Evolutionary conservation across 2,113 vertebrate genomes (phyloP).

Genomic region (Pangasianodon gigas): DNA sequence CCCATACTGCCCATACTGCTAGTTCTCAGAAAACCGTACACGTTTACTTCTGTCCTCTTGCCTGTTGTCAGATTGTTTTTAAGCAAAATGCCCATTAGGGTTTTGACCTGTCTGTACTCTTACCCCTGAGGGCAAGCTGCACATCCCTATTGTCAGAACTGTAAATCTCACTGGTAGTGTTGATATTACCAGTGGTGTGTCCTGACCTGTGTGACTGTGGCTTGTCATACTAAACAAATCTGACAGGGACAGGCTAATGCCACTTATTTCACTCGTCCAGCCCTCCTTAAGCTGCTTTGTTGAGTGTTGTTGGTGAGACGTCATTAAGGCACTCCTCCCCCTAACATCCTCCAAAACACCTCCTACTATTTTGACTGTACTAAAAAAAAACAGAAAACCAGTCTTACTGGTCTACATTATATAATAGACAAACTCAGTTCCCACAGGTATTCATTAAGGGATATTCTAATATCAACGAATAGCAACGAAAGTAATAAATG

Average conservation of each 20-base stretch:
- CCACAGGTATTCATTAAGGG: background rate
- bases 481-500: background rate
- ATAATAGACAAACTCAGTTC: background rate
- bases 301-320: constrained; percentile 34
- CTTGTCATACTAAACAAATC: constrained; percentile 45
- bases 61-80: background rate
- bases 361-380: background rate
- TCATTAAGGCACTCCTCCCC: constrained; percentile 20
- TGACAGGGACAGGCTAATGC: constrained; percentile 42
- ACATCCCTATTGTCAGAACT: background rate
- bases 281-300: constrained; percentile 48
- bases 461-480: background rate
- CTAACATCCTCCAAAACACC: background rate
- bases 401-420: background rate
- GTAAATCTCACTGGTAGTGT: background rate
- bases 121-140: background rate
- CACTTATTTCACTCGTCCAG: constrained; percentile 29
- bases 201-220: background rate
- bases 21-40: background rate
- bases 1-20: background rate
- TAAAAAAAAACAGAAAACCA: background rate
- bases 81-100: background rate
- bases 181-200: background rate
- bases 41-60: background rate
- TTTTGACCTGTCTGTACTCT: background rate